These are phyloP conservation scores for Hiodon alosoides DNA, from an alignment of 2,113 vertebrate species.

Conservation along the genomic window DNA sequence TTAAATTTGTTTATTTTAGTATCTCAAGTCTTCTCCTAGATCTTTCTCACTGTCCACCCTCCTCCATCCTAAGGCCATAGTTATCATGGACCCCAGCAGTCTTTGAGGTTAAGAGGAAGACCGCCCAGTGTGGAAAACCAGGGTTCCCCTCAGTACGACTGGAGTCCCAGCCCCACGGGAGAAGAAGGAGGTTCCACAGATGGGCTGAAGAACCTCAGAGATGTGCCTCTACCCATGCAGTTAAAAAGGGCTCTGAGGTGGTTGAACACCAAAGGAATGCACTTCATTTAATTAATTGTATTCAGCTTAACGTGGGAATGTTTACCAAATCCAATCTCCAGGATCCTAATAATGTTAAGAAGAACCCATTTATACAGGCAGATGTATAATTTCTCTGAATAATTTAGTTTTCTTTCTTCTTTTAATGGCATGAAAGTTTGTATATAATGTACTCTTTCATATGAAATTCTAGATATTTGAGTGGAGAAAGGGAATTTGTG, in stretches of 20 bases:
- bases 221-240: slow-evolving; percentile 46
- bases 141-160: slow-evolving; percentile 40
- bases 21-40: too few species aligned
- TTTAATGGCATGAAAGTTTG: too few species aligned
- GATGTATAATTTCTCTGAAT: not conserved
- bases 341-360: too few species aligned
- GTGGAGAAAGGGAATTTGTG: not conserved
- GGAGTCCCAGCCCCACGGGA: slow-evolving; percentile 24
- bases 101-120: slow-evolving; percentile 36
- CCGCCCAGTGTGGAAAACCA: slow-evolving; percentile 30
- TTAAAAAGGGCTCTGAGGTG: slow-evolving; percentile 59
- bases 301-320: not conserved
- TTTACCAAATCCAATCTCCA: too few species aligned
- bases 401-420: not conserved
- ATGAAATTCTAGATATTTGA: too few species aligned
- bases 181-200: slow-evolving; percentile 17
- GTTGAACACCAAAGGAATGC: not conserved
- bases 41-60: not conserved
- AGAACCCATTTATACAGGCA: not conserved
- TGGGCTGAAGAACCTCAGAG: slow-evolving; percentile 34
- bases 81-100: slow-evolving; percentile 30
- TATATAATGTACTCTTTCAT: too few species aligned
- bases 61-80: slow-evolving; percentile 22
- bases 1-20: not conserved
- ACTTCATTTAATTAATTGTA: not conserved